A percentile compares a stretch with the other conserved stretches of the same genome.
These are phyloP conservation scores for Pissodes strobi DNA, from an alignment of 1,140 invertebrate species.

Conservation along the genomic window DNA sequence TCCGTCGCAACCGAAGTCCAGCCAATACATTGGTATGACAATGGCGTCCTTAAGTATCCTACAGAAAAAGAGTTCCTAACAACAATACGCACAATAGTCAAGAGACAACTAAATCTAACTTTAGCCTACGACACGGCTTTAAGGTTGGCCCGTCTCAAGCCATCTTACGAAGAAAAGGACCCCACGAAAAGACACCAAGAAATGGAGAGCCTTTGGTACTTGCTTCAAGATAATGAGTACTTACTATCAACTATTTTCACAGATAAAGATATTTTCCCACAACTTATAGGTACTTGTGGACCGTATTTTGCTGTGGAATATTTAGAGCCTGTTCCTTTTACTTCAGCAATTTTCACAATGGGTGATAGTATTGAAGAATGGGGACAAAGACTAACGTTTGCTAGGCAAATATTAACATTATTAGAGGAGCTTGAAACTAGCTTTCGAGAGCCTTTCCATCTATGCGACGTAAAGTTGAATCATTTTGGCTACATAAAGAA, in stretches of 20 bases:
- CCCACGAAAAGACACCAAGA: constrained; percentile 56
- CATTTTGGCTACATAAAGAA: constrained; percentile 66
- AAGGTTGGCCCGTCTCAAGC: constrained; percentile 56
- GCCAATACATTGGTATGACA: constrained; percentile 58
- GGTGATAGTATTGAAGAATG: constrained; percentile 55
- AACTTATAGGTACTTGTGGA: constrained; percentile 69
- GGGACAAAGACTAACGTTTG: constrained; percentile 59
- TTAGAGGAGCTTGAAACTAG: constrained; percentile 62
- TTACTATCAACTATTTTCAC: constrained; percentile 63
- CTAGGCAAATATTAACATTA: constrained; percentile 66
- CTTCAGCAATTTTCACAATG: not conserved
- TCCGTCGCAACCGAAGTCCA: constrained; percentile 53
- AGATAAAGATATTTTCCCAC: constrained; percentile 65
- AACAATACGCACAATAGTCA: constrained; percentile 59
- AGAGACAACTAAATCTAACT: constrained; percentile 61
- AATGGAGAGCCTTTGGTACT: constrained; percentile 66
- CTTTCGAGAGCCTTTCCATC: constrained; percentile 62
- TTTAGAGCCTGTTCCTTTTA: constrained; percentile 57
- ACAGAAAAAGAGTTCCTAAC: constrained; percentile 60
- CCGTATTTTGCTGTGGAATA: constrained; percentile 64
- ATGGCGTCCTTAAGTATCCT: constrained; percentile 58
- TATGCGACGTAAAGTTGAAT: constrained; percentile 70
- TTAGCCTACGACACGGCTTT: constrained; percentile 57
- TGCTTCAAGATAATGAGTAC: constrained; percentile 71
- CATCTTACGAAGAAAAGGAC: constrained; percentile 56